Evolutionary conservation across 2,113 vertebrate genomes (phyloP).

Genomic region (Bothrops jararaca): DNA sequence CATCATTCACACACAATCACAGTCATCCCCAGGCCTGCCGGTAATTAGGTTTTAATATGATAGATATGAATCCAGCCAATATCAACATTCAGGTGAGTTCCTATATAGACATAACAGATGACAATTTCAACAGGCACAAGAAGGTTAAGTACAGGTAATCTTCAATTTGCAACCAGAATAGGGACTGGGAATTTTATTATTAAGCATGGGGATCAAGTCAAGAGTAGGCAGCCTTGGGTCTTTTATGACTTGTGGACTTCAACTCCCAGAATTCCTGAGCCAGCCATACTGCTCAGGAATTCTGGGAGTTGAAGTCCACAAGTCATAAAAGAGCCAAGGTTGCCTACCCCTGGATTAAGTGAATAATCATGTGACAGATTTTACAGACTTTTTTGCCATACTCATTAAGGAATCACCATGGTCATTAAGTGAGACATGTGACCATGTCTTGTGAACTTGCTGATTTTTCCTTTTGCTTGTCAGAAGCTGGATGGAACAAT

Average conservation of each 20-base stretch:
- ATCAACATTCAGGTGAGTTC: not conserved
- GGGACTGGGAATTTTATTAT: not conserved
- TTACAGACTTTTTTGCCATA: not conserved
- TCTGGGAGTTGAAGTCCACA: too few species aligned
- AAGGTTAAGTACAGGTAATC: not conserved
- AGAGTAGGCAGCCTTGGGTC: too few species aligned
- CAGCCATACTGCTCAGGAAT: too few species aligned
- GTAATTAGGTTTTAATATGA: not conserved
- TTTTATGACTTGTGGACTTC: too few species aligned
- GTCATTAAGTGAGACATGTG: not conserved
- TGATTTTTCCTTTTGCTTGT: not conserved
- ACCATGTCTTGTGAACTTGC: not conserved
- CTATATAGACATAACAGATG: not conserved
- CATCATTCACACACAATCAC: too few species aligned
- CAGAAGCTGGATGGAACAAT: not conserved
- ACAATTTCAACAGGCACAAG: not conserved
- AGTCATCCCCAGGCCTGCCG: too few species aligned
- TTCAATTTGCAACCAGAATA: not conserved
- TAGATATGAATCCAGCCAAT: not conserved
- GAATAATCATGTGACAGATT: not conserved
- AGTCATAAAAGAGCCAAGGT: too few species aligned
- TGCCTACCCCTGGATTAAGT: not conserved
- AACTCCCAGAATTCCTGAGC: too few species aligned
- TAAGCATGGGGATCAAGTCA: not conserved
- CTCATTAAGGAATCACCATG: not conserved